Base-by-base conservation (phyloP, 1,140 invertebrate species). In the Trigoniulus corallinus region DNA sequence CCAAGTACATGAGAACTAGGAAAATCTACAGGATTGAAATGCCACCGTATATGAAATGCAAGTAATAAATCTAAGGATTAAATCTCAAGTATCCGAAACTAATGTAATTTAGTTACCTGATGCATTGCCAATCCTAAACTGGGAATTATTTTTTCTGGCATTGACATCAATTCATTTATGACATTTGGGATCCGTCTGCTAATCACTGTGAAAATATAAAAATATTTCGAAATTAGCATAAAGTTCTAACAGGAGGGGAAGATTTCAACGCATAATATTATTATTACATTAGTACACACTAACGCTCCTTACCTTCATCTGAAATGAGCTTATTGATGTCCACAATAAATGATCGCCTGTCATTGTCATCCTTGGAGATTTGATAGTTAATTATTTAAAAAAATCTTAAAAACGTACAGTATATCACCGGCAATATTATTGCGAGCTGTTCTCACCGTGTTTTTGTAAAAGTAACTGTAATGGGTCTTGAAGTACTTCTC, bases 81-180 rank as follows among this genome's bases (percentile, higher is more conserved):
- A n/a, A n/a, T n/a, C n/a, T n/a, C n/a, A n/a, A n/a, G n/a, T n/a
- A n/a, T n/a, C n/a, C n/a, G n/a, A n/a, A n/a, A n/a, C n/a, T n/a
- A n/a, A n/a, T n/a, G n/a, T n/a, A n/a, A n/a, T n/a, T n/a, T n/a
- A n/a, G n/a, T n/a, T 25, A 47, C 39, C 50, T 57, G 48, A 52
- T 56, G 56, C 64, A 84, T 74, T 48, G 80, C 79, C 53, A 83
- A 67, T 50, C 79, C 79, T 23, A 88, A 62, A 57, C 77, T 76
- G 47, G 73, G 72, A 23, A 87, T 67, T 37, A 75, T 72, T 53
- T 68, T 66, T 52, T 73, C 69, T 15, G 83, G 79, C 53, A 72
- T 73, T 47, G 79, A 74, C 58, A 70, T 71, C 48, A 87, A 62
- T 52, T 84, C 77, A 40, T 65, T 68, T 53, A 72, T 65, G 60